A percentile compares a stretch with the other conserved stretches of the same genome.
Evolutionary conservation across 37 sponge, comb jelly and placozoan genomes (phyloP).

Genomic region (Hormiphora californensis): DNA sequence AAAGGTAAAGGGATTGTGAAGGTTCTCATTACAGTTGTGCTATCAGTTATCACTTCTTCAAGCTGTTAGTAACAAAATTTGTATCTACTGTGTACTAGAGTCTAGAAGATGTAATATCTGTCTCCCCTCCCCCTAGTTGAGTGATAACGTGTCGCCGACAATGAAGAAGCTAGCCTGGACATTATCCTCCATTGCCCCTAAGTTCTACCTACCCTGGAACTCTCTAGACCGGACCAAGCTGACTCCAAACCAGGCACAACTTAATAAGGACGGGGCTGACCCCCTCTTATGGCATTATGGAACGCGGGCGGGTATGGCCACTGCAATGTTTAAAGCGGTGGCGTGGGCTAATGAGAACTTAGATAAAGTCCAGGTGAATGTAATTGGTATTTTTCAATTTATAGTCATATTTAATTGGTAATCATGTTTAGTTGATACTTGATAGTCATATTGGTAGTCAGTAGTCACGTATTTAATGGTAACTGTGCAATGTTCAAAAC

Average conservation of each 20-base stretch:
- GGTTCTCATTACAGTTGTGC: neutral
- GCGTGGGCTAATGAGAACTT: neutral
- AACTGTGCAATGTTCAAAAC: no score
- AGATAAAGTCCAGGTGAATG: no score
- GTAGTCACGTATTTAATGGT: no score
- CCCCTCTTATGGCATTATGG: conserved; percentile 47
- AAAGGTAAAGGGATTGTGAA: conserved; percentile 16
- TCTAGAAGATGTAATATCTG: neutral
- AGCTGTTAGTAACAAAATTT: neutral
- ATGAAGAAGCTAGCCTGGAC: conserved; percentile 26
- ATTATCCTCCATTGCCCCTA: neutral
- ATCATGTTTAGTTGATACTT: no score
- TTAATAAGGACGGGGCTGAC: neutral
- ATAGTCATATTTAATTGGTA: no score
- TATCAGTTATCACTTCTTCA: neutral
- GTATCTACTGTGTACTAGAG: neutral
- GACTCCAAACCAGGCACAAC: conserved; percentile 19
- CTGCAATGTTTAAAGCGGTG: neutral
- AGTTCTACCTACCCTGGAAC: conserved; percentile 39
- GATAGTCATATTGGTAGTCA: no score
- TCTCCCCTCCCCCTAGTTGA: neutral
- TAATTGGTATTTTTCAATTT: no score
- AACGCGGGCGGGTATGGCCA: neutral
- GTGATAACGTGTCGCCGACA: conserved; percentile 38
- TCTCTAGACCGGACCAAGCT: neutral